A percentile compares a stretch with the other conserved stretches of the same genome.
Conservation (phyloP, 2,113 vertebrate species). For the Callipepla squamata region DNA sequence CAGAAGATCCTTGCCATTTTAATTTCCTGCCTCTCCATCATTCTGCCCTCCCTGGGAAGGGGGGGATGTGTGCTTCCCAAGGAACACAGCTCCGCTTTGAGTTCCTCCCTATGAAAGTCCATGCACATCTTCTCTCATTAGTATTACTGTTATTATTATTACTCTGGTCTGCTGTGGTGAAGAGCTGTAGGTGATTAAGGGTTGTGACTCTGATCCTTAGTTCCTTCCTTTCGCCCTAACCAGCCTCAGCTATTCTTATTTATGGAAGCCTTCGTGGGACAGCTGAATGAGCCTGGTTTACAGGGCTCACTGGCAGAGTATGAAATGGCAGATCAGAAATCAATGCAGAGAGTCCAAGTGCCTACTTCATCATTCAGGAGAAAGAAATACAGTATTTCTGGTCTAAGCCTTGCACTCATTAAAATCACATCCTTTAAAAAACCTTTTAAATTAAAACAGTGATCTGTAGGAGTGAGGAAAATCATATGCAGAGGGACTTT, state of each 20-base stretch:
- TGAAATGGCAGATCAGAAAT: constrained; percentile 63
- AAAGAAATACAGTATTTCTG: constrained; percentile 56
- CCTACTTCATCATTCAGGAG: constrained; percentile 54
- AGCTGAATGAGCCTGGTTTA: constrained; percentile 17
- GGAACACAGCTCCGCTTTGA: not conserved
- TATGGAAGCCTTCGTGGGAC: constrained; percentile 3
- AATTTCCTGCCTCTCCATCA: not conserved
- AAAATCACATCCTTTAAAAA: constrained; percentile 57
- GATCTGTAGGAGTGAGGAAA: not conserved
- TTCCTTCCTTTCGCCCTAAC: not conserved
- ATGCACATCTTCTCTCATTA: not conserved
- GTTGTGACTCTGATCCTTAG: not conserved
- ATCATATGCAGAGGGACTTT: not conserved
- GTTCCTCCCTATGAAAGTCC: not conserved
- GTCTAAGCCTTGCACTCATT: constrained; percentile 46
- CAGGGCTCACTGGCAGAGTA: constrained; percentile 41
- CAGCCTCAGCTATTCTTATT: not conserved
- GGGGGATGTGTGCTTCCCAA: rapidly evolving
- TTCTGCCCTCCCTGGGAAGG: not conserved
- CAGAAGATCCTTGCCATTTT: not conserved
- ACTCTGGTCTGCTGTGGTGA: not conserved
- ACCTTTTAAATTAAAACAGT: constrained; percentile 39
- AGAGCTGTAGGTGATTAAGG: not conserved
- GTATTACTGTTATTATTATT: rapidly evolving
- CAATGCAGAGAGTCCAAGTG: constrained; percentile 57